A percentile compares a stretch with the other conserved stretches of the same genome.
Evolutionary conservation across 2,113 vertebrate genomes (phyloP).

Genomic region (Odobenus rosmarus): DNA sequence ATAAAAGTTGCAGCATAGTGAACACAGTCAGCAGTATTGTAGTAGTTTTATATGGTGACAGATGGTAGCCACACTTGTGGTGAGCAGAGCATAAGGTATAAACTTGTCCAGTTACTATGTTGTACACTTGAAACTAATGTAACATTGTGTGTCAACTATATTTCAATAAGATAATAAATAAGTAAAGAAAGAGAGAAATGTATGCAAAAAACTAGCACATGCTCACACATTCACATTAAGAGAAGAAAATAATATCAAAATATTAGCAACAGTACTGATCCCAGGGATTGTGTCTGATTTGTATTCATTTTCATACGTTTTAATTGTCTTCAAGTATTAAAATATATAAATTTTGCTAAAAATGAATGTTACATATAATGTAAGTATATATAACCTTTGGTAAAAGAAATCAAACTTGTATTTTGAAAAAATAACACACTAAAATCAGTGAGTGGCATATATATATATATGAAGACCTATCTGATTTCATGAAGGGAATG

Average conservation of each 20-base stretch:
- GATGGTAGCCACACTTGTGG: not conserved
- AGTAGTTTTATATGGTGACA: not conserved
- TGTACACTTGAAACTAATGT: not conserved
- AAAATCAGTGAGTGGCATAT: not conserved
- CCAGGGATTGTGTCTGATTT: not conserved
- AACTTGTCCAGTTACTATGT: not conserved
- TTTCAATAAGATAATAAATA: not conserved
- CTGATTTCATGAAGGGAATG: not conserved
- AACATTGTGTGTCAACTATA: not conserved
- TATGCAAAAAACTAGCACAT: not conserved
- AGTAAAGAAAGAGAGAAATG: not conserved
- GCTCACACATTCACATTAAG: not conserved
- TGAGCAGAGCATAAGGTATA: not conserved
- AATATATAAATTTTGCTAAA: slow-evolving; percentile 13
- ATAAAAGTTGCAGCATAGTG: not conserved
- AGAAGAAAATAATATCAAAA: slow-evolving; percentile 23
- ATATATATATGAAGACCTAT: not conserved
- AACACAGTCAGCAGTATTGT: not conserved
- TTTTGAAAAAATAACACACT: not conserved
- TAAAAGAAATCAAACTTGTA: not conserved
- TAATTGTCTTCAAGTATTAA: not conserved
- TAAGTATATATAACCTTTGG: not conserved
- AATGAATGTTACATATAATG: not conserved
- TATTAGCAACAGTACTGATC: not conserved
- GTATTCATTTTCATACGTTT: slow-evolving; percentile 1